These are phyloP conservation scores for Percopsis omiscomaycus DNA, from an alignment of 2,797 vertebrate genomes.

Conservation along the genomic window DNA sequence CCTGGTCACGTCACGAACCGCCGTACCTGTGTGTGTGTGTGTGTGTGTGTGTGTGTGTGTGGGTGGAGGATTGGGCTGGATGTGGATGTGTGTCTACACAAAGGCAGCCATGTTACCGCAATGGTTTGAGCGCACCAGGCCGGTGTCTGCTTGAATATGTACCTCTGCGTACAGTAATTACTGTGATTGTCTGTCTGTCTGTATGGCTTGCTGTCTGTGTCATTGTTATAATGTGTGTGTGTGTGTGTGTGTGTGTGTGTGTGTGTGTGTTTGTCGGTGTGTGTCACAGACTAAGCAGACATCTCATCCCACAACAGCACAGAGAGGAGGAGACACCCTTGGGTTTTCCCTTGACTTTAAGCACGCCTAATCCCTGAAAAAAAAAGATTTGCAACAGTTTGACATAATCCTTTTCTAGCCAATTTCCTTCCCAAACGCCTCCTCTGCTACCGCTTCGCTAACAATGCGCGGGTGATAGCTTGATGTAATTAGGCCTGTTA, in stretches of 20 bases:
- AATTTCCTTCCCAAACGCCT: conserved; percentile 61
- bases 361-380: conserved; percentile 73
- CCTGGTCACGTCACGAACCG: conserved; percentile 32
- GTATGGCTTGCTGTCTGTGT: conserved; percentile 24
- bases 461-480: conserved; percentile 51
- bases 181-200: conserved; percentile 21
- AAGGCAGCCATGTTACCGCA: conserved; percentile 4
- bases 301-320: conserved; percentile 35
- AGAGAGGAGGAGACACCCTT: conserved; percentile 58
- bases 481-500: conserved; percentile 61
- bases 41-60: not conserved
- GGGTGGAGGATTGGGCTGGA: not conserved
- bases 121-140: conserved; percentile 23
- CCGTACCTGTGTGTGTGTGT: not conserved
- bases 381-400: conserved; percentile 76
- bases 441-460: conserved; percentile 44
- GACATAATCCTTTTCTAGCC: conserved; percentile 73
- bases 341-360: conserved; percentile 73
- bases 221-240: not conserved
- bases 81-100: conserved; percentile 9
- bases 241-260: not conserved
- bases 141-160: conserved; percentile 1
- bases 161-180: not conserved
- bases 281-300: conserved; percentile 43
- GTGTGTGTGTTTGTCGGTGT: not conserved